Base-by-base conservation (phyloP, 2,113 vertebrate species). In the Melozone crissalis region DNA sequence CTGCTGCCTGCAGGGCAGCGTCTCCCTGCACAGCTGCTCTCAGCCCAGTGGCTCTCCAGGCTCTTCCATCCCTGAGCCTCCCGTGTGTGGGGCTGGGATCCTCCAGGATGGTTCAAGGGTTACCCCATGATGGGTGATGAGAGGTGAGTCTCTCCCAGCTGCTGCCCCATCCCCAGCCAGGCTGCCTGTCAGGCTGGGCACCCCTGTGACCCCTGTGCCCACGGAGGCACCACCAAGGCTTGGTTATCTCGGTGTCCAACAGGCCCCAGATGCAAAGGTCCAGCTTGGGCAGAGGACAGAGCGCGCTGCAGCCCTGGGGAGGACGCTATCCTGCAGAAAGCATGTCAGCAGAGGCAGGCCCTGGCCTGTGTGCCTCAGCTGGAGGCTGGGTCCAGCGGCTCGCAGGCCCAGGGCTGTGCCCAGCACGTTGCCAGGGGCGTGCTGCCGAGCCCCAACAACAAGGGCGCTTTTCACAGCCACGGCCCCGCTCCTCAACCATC, bases 321-420 rank as follows among this genome's bases (percentile, higher is more conserved):
- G 1, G 23, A 33, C 21, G 1, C 52, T 11, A 1, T 4, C 46
- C 79, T 31, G 46, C 62, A 61, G 79, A 1, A 20, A 9, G 19
- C 11, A 4, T 0, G 37, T 2, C 13, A 78, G 58, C 79, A 37
- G 13, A 24, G 26, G 13, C 69, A 15, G 79, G 43, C 27, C 66
- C 15, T 0, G 46, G 61, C n/a, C 46, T 5, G 26, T 9, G 33
- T 4, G 24, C 72, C 1, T n/a, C 28, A 11, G 5, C 0, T 0
- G 43, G 66, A 71, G 62, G 20, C 43, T 1, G 63, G 24, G 2
- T 19, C 4, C 30, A 13, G 83, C 68, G 30, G 86, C 35, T 62
- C 43, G 8, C 20, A 1, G 87, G 63, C 31, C 2, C 88, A 15
- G 0, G 67, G 87, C 39, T 23, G 92, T 46, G 68, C 81, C 87